Percentiles rank a stretch among this genome's conserved stretches.
Evolutionary conservation across 2,888 invertebrate species (phyloP).

Genomic region (Watsonalla cultraria): DNA sequence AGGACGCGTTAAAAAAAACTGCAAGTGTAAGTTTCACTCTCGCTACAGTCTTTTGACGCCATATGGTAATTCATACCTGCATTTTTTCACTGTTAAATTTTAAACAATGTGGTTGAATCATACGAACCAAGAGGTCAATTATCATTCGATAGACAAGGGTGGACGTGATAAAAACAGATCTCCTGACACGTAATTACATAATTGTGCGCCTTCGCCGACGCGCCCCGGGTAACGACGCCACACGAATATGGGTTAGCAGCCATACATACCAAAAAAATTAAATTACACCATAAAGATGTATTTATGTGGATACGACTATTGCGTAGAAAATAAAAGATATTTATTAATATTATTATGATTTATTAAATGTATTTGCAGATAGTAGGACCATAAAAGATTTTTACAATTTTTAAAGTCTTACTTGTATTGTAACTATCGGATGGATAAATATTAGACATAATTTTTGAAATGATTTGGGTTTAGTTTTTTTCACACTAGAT

Average conservation of each 20-base stretch:
- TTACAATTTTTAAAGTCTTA: too few species aligned
- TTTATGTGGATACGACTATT: conserved; percentile 28
- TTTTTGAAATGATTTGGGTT: background rate
- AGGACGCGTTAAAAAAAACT: too few species aligned
- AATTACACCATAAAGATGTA: conserved; percentile 31
- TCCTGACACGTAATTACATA: conserved; percentile 78
- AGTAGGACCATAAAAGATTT: too few species aligned
- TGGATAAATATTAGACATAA: background rate
- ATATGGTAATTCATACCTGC: conserved; percentile 34
- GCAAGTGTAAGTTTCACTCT: background rate
- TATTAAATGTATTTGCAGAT: background rate
- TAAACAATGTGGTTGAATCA: conserved; percentile 53
- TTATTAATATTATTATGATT: background rate
- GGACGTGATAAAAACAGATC: conserved; percentile 79
- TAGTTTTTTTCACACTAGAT: too few species aligned
- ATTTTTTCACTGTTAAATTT: conserved; percentile 23
- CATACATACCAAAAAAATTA: conserved; percentile 55
- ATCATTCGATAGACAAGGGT: conserved; percentile 75
- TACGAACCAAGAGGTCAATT: conserved; percentile 73
- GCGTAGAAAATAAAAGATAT: background rate
- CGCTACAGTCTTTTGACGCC: conserved; percentile 11
- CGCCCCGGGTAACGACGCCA: conserved; percentile 67
- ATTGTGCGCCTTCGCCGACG: conserved; percentile 66
- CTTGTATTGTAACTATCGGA: too few species aligned
- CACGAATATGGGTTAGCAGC: conserved; percentile 70